Evolutionary conservation across 2,113 vertebrate genomes (phyloP), one percentile per base, ranked within the genome.

Genomic region (Eudyptes chrysolophus): DNA sequence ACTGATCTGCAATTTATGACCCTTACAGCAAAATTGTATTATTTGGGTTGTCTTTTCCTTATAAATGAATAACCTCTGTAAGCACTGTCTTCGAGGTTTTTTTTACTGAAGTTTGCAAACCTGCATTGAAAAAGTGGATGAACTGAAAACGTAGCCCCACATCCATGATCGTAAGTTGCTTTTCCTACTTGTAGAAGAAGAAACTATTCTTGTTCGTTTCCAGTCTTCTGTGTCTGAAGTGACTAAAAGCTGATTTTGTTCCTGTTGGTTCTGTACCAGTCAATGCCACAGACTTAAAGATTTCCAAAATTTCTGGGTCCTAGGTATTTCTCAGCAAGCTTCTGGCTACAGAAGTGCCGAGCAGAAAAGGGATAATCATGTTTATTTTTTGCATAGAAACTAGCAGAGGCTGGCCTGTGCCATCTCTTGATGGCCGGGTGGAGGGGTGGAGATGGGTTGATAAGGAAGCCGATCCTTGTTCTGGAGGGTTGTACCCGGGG

Each of bases 1-100:
- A 66, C 36, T 71, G 79, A 78, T 89, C 46, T 71, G 25, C 36
- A 84, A 71, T 92, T 92, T 95, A 96, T 92, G 64, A 85, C 49
- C 20, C 55, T 82, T 71, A 58, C 26, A 69, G 55, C 4, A 34
- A 89, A 89, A 69, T 13, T 74, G 19, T 54, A 68, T 87, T 83
- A 77, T 92, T 88, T 84, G 9, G 19, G 29, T 58, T 84, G 38
- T 74, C 48, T 86, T 79, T 94, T 89, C 36, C 15, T 77, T 90
- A 57, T 32, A 87, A 89, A 91, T 75, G 9, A 51, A 32, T 77
- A 61, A 16, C 7, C 6, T 8, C 22, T 71, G 25, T 58, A 75
- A 60, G 17, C 3, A 11, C 61, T 65, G 34, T 68, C 27, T 76
- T 86, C 5, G 19, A 46, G 11, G 10, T 32, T 66, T 70, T 61